A percentile compares a stretch with the other conserved stretches of the same genome.
Evolutionary conservation across 1,140 invertebrate species (phyloP).

Genomic region (Pogonomyrmex barbatus): DNA sequence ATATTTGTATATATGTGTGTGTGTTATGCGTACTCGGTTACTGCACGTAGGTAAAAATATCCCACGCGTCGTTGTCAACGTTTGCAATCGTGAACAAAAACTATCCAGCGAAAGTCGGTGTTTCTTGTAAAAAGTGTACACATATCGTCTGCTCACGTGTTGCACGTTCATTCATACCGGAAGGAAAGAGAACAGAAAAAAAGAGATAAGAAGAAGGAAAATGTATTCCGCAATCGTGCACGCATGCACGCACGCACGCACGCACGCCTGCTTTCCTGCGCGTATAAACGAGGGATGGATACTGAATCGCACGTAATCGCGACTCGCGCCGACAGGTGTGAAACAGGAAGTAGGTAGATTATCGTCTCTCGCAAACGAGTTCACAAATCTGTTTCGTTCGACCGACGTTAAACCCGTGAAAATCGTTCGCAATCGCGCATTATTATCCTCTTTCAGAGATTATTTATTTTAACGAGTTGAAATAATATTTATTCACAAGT

Average conservation of each 20-base stretch:
- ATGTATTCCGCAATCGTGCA: conserved; percentile 10
- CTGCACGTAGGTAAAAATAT: conserved; percentile 27
- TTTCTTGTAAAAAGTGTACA: conserved; percentile 33
- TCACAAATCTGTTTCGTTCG: background rate
- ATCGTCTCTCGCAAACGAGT: background rate
- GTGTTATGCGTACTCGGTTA: background rate
- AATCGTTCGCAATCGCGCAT: background rate
- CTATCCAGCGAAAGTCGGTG: conserved; percentile 30
- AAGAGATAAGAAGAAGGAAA: conserved; percentile 7
- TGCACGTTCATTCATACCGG: conserved; percentile 15
- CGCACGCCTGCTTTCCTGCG: conserved; percentile 24
- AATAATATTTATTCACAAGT: background rate
- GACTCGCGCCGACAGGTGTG: conserved; percentile 37
- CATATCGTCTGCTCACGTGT: conserved; percentile 26
- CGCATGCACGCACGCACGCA: background rate
- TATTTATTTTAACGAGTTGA: background rate
- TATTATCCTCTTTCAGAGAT: background rate
- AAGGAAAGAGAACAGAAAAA: background rate
- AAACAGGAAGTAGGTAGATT: conserved; percentile 15
- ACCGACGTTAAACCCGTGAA: background rate
- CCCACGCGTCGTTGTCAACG: background rate
- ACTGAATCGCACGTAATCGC: conserved; percentile 4
- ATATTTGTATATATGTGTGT: no score
- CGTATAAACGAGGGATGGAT: background rate
- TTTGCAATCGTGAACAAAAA: conserved; percentile 30